phyloP scores from a whole-genome alignment of 2,888 invertebrate genomes.

The Fragum sueziense region DNA sequence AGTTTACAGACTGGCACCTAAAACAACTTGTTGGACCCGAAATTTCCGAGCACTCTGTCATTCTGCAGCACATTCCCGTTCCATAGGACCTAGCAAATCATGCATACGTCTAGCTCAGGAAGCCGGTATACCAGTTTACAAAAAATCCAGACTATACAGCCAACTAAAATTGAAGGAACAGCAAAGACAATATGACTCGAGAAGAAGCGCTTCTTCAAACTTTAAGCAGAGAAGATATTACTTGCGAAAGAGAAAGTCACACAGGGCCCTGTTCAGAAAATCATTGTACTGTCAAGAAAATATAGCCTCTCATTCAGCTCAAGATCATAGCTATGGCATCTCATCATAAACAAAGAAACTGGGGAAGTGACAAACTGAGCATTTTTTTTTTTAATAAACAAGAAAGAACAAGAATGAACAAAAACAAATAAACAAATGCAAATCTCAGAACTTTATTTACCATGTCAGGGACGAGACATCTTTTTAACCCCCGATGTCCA shows the following conservation, averaged over 20 bases:
- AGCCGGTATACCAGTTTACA: not conserved
- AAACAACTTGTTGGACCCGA: too few species aligned
- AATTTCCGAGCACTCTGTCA: not conserved
- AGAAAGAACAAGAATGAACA: not conserved
- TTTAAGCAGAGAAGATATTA: not conserved
- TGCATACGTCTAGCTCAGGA: not conserved
- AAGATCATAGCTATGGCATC: not conserved
- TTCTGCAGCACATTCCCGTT: not conserved
- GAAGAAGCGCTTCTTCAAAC: not conserved
- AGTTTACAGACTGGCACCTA: not conserved
- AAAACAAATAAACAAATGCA: not conserved
- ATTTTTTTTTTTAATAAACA: not conserved
- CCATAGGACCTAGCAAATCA: not conserved
- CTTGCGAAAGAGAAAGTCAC: not conserved
- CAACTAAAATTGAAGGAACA: not conserved
- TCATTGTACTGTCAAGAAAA: not conserved
- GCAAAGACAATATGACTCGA: not conserved
- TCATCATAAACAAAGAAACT: not conserved
- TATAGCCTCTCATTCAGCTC: slow-evolving; percentile 1
- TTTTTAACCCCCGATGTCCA: not conserved
- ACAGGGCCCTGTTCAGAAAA: not conserved
- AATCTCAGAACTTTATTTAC: not conserved
- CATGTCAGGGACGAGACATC: not conserved
- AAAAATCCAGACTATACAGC: not conserved
- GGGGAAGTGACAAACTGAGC: not conserved